Evolutionary conservation across 2,113 vertebrate genomes (phyloP), one percentile per base, ranked within the genome.

Genomic region (Thamnophis sirtalis): DNA sequence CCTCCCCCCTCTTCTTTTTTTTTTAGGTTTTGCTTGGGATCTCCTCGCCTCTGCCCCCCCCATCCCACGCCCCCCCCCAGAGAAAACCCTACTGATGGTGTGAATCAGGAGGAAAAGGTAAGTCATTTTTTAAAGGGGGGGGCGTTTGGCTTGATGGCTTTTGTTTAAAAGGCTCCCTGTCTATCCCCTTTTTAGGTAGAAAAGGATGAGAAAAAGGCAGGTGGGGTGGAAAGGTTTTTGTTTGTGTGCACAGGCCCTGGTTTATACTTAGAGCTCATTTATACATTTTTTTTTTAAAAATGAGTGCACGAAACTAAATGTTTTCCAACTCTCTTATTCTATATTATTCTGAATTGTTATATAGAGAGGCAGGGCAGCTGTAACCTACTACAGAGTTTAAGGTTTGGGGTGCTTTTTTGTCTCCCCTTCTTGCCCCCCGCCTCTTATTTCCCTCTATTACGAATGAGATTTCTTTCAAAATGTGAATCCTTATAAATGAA

Each of bases 41-140:
- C 68, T 51, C 38, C 51, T 33, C 2, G 3, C 1, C 58, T 9
- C 3, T 3, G 2, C 2, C 26, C 26, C 60, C 5, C 17, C 54
- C 54, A 10, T 11, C 17, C 19, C 56, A 24, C 22, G 0, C 5
- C 55, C 56, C 60, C 60, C 60, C 10, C 38, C 50, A 88, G 88
- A 92, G 73, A 94, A 92, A 91, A 92, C 68, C 84, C 88, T 92
- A 91, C 94, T 90, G 96, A 98, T 98, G 97, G 95, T 97, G 97
- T 98, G 97, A 95, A 89, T 93, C 95, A 8, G 92, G 89, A 26
- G 96, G 96, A 95, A 94, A 94, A 97, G 97, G 97, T 97, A 95
- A 97, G 97, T 94, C 50, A 87, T 15, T 87, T 87, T 15, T 87
- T 87, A 9, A 26, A 2, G 22, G 56, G 2, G 63, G 15, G 38